Evolutionary conservation across 2,797 vertebrate genomes (phyloP).

Genomic region (Odontamblyopus lacepedii): DNA sequence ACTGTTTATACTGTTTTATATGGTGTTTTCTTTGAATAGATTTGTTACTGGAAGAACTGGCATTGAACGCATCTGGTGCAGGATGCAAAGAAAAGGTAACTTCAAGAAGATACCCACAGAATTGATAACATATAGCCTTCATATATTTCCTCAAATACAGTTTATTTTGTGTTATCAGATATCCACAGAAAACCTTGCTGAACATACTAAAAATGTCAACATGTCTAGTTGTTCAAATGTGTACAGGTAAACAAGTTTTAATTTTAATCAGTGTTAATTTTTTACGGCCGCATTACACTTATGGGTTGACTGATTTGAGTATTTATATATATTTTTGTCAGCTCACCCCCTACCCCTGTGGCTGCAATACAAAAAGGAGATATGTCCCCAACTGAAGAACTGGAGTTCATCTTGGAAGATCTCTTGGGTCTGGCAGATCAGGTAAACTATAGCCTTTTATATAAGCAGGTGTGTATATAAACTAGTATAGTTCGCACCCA

Average conservation of each 20-base stretch:
- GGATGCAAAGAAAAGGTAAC: conserved; percentile 27
- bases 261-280: not conserved
- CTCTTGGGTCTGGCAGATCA: conserved; percentile 64
- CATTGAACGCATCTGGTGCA: conserved; percentile 33
- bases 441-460: conserved; percentile 42
- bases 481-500: not conserved
- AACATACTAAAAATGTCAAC: conserved; percentile 20
- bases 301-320: not conserved
- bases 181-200: conserved; percentile 7
- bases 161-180: conserved; percentile 39
- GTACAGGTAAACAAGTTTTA: conserved; percentile 67
- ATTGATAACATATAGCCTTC: not conserved
- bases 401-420: conserved; percentile 76
- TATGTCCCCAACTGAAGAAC: conserved; percentile 67
- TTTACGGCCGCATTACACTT: not conserved
- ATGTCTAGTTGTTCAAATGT: conserved; percentile 27
- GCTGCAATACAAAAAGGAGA: conserved; percentile 34
- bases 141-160: not conserved
- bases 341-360: conserved; percentile 62
- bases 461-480: not conserved
- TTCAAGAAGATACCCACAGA: conserved; percentile 3
- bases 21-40: conserved; percentile 56
- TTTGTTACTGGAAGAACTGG: conserved; percentile 72
- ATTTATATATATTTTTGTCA: conserved; percentile 24
- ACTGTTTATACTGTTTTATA: not conserved